Evolutionary conservation across 2,113 vertebrate genomes (phyloP).

Genomic region (Spilogale gracilis): DNA sequence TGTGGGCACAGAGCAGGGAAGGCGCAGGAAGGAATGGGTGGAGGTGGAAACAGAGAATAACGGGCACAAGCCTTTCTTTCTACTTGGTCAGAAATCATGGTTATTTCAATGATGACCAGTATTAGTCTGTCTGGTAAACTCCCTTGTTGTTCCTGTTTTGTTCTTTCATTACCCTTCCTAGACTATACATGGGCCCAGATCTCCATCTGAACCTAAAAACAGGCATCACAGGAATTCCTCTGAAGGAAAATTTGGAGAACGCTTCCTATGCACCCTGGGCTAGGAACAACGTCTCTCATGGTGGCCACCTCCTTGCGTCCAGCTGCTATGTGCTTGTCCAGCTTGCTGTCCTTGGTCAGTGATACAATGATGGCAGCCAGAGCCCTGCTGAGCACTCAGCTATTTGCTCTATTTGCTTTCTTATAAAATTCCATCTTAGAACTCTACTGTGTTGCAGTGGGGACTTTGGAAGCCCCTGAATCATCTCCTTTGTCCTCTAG

Average conservation of each 20-base stretch:
- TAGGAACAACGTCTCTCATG: rapidly evolving
- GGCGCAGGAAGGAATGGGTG: not conserved
- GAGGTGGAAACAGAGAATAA: too few relatives aligned
- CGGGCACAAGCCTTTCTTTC: rapidly evolving
- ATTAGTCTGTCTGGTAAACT: not conserved
- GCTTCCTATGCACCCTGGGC: not conserved
- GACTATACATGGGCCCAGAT: not conserved
- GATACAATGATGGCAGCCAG: not conserved
- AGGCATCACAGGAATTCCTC: not conserved
- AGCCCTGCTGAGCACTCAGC: not conserved
- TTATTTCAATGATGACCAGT: not conserved
- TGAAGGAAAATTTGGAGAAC: not conserved
- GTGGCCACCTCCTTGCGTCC: too few relatives aligned
- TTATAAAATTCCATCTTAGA: not conserved
- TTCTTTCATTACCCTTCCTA: not conserved
- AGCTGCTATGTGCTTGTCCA: not conserved
- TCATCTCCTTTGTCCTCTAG: not conserved
- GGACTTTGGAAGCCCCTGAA: not conserved
- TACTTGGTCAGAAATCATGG: not conserved
- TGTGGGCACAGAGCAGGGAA: not conserved
- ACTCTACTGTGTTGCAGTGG: not conserved
- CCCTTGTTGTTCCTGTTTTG: not conserved
- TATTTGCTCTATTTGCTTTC: not conserved
- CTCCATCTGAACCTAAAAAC: not conserved
- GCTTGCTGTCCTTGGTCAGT: not conserved